Base-by-base conservation (phyloP, 1,140 invertebrate species). In the Anadara kagoshimensis region DNA sequence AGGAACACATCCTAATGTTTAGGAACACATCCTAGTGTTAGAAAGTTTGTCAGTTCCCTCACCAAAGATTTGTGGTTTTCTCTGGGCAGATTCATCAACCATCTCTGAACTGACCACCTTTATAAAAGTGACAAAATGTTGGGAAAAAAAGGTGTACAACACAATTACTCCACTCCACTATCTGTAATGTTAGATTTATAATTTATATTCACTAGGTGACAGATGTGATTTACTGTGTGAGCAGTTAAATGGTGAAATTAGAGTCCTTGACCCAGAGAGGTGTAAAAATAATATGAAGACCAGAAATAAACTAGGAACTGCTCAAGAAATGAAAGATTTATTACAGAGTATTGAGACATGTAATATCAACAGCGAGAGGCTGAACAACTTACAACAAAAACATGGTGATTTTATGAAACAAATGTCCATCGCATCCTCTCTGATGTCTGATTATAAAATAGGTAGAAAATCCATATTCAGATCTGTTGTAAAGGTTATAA, bases 251-350 rank as follows among this genome's bases (percentile, higher is more conserved):
- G 24, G 45, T 16, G n/a, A 18, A 14, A 18, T n/a, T 44, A 18
- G 41, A 12, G 41, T 61, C 20, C n/a, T 61, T 12, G 20, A 44
- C 22, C 41, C 58, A 20, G 18, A 3, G 16, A 20, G 20, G 22
- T 44, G 43, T 16, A 44, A 62, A 24, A 26, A 62, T 20, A 24
- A 26, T 16, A 24, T 22, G 20, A 45, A 47, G 18, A 18, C n/a
- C 12, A 22, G 14, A 8, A 49, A 1, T 49, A 14, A 49, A 49
- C 14, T 14, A 49, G 47, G 47, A 49, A 49, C 45, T n/a, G 67
- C 58, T 16, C 58, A 54, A 26, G 47, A 70, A 16, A 70, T 70
- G n/a, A 70, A 63, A 63, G 68, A 70, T 29, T 36, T 70, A 16
- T 61, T 70, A 41, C 7, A 43, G 0, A 62, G 36, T 26, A 22